These are phyloP conservation scores for Heliconius melpomene DNA, from an alignment of 1,140 invertebrate species.

Conservation along the genomic window DNA sequence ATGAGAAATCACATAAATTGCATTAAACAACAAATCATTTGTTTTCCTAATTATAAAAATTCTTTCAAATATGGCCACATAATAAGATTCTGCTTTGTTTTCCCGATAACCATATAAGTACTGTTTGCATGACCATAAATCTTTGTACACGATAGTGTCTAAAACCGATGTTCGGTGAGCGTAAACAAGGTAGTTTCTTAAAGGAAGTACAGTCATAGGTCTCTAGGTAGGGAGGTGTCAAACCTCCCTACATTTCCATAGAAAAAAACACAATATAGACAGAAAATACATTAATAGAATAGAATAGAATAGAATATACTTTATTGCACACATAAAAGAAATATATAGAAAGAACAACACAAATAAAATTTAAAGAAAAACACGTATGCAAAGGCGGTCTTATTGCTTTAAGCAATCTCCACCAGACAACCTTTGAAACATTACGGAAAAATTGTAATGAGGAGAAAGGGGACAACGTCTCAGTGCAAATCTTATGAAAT, in stretches of 20 bases:
- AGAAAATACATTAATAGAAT: slow-evolving; percentile 51
- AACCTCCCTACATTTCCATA: slow-evolving; percentile 15
- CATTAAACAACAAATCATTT: background rate
- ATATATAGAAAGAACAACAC: too few relatives aligned
- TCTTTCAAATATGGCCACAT: slow-evolving; percentile 7
- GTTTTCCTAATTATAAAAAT: background rate
- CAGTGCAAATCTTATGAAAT: too few relatives aligned
- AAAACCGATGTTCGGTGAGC: slow-evolving; percentile 13
- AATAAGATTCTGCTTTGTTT: slow-evolving; percentile 10
- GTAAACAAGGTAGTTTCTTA: slow-evolving; percentile 18
- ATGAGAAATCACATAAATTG: background rate
- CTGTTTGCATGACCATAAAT: slow-evolving; percentile 14
- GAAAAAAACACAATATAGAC: slow-evolving; percentile 5
- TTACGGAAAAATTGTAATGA: too few relatives aligned
- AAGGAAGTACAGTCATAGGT: slow-evolving; percentile 17
- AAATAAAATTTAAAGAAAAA: too few relatives aligned
- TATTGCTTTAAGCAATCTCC: too few relatives aligned
- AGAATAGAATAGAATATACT: too few relatives aligned
- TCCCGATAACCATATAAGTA: slow-evolving; percentile 1
- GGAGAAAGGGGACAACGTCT: too few relatives aligned
- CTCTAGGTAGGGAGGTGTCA: too few relatives aligned
- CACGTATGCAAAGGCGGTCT: too few relatives aligned
- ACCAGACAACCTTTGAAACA: too few relatives aligned
- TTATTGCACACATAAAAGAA: too few relatives aligned
- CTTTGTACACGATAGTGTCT: slow-evolving; percentile 14